Evolutionary conservation across 1,140 invertebrate species (phyloP).

Genomic region (Gonioctena quinquepunctata): DNA sequence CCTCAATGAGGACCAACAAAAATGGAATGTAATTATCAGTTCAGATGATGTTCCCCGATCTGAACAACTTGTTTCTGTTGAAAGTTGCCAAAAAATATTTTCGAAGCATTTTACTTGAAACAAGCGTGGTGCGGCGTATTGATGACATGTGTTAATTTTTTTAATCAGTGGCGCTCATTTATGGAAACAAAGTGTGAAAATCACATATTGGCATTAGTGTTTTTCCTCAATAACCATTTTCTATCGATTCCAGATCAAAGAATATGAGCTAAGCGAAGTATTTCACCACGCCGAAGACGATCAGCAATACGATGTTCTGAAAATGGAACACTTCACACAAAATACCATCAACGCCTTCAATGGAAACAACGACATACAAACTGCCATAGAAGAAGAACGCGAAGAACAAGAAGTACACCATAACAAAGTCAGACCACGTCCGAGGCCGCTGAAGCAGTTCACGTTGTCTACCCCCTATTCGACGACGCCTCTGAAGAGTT

Average conservation of each 20-base stretch:
- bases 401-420: slow-evolving; percentile 64
- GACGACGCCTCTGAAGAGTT: slow-evolving; percentile 29
- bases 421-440: slow-evolving; percentile 22
- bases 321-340: slow-evolving; percentile 68
- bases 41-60: too few relatives aligned
- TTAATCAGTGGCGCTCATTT: too few relatives aligned
- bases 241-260: slow-evolving; percentile 67
- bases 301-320: slow-evolving; percentile 74
- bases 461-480: slow-evolving; percentile 33
- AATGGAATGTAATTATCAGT: too few relatives aligned
- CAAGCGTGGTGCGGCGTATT: too few relatives aligned
- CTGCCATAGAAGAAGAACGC: slow-evolving; percentile 76
- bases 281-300: slow-evolving; percentile 81
- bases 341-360: slow-evolving; percentile 65
- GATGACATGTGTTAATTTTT: too few relatives aligned
- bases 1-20: too few relatives aligned
- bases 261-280: slow-evolving; percentile 84
- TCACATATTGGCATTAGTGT: too few relatives aligned
- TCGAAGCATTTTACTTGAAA: too few relatives aligned
- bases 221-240: too few relatives aligned
- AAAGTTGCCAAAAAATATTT: too few relatives aligned
- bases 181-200: too few relatives aligned
- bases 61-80: too few relatives aligned
- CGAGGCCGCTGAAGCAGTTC: slow-evolving; percentile 36
- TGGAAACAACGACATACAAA: slow-evolving; percentile 76